Evolutionary conservation across 2,113 vertebrate genomes (phyloP), one percentile per base, ranked within the genome.

Genomic region (Ornithorhynchus anatinus): DNA sequence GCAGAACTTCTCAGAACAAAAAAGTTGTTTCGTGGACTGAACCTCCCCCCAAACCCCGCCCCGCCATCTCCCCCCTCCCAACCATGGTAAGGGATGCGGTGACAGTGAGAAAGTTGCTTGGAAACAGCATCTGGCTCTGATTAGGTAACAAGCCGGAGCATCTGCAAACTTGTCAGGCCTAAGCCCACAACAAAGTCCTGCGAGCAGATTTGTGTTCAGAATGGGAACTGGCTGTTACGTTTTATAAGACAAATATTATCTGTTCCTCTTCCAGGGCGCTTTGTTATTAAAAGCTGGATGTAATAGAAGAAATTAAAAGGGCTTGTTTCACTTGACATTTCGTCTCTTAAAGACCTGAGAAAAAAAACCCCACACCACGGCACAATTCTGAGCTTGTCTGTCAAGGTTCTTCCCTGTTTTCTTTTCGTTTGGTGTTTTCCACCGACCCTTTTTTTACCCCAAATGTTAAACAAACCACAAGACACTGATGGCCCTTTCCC

Each of bases 211-310:
- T 54, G 69, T 78, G 80, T 70, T 86, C 67, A 16, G 70, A 82
- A 86, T 5, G 74, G 64, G 85, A 90, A 78, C 67, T 68, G 50
- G 79, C 83, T 84, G 81, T 47, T 88, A 60, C 15, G 3, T 69
- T 88, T 83, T 85, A 44, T 73, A 91, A 86, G 87, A 87, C 85
- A 89, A 90, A 88, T 87, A 81, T 86, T 86, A 91, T 76, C 86
- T 91, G 84, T 81, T 86, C 79, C 70, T 86, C 20, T 86, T 86
- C 77, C 83, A 62, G 87, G 80, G 84, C 57, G 72, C 69, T 59
- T 54, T 79, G 74, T 89, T 81, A 91, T 91, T 88, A 91, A 88
- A 89, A 47, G 48, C 69, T 13, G 3, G 60, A 71, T 82, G 67
- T 66, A 88, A 81, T 64, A 77, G 77, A 60, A 86, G 69, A 86